Base-by-base conservation (phyloP, 2,113 vertebrate species). In the Gavia stellata region DNA sequence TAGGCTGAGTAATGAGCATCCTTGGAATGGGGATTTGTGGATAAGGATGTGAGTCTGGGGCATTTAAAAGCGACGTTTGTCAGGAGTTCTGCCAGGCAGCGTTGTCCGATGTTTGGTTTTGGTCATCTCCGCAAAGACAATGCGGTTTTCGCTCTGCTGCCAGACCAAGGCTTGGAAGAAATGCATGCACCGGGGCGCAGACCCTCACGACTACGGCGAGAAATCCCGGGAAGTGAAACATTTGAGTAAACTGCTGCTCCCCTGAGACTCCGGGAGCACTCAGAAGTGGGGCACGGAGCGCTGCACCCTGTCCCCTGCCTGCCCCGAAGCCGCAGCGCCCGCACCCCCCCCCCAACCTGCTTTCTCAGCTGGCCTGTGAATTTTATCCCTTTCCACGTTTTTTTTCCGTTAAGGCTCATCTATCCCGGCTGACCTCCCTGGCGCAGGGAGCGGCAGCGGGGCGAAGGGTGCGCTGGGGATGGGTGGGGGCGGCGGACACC, bases 401-500 rank as follows among this genome's bases (percentile, higher is more conserved):
- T 95, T 93, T 95, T 58, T 12, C 80, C 19, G 45, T 87, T 70
- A 77, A 62, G 92, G 91, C 78, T 96, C 94, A 73, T 93, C 59
- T 77, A 6, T 67, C 77, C 63, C 10, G 0, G 33, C 80, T 84
- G 92, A 68, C 87, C 75, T 83, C 74, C n/a, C 58, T 2, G 2
- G 19, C 0, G 61, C 68, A 29, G 65, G 52, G 55, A 52, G 5
- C 58, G 45, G 40, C 72, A 34, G 44, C 5, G 3, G 59, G 59
- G 68, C 5, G 3, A 20, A 47, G 33, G 67, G 9, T 45, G 67
- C 1, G 0, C 44, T 14, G 40, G 56, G 19, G 7, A 15, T 7
- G 11, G 18, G 15, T 2, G 34, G 25, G 59, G 44, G 23, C 20
- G 25, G 6, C 3, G 2, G 45, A 71, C 86, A 34, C 11, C 13